Conservation (phyloP, 2,797 vertebrate species). For the Vipera latastei region DNA sequence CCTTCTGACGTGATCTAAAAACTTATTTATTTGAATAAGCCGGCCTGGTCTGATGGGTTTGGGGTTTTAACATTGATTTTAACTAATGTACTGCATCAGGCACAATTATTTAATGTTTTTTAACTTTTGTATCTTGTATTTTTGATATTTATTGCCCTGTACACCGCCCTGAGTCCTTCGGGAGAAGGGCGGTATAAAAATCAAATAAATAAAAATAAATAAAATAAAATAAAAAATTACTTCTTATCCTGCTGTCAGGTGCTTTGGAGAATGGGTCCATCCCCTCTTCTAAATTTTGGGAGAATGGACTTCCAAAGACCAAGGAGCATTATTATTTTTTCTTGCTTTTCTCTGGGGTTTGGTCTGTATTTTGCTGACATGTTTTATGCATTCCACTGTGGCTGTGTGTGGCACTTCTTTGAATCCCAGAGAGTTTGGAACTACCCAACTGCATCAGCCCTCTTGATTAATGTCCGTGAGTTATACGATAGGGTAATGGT, state of each 20-base stretch:
- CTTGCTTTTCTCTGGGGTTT: background rate
- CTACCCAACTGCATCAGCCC: background rate
- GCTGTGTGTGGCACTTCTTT: background rate
- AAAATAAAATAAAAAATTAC: too few species aligned
- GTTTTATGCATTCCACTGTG: background rate
- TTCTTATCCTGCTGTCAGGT: background rate
- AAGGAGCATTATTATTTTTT: background rate
- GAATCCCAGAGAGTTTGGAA: background rate
- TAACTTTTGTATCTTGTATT: too few species aligned
- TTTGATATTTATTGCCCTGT: too few species aligned
- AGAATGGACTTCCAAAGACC: background rate
- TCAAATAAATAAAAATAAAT: too few species aligned
- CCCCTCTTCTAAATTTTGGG: background rate
- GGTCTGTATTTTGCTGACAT: background rate
- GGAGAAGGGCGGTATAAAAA: too few species aligned
- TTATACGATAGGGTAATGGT: background rate
- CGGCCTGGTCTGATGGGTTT: too few species aligned
- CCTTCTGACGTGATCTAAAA: too few species aligned
- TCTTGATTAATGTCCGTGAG: background rate
- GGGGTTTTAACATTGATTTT: too few species aligned
- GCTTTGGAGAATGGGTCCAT: background rate
- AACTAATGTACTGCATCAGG: too few species aligned
- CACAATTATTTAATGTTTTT: too few species aligned
- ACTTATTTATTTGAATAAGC: too few species aligned
- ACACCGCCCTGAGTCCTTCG: too few species aligned